These are phyloP conservation scores for Okamejei kenojei DNA, from an alignment of 2,797 vertebrate genomes.

Conservation along the genomic window DNA sequence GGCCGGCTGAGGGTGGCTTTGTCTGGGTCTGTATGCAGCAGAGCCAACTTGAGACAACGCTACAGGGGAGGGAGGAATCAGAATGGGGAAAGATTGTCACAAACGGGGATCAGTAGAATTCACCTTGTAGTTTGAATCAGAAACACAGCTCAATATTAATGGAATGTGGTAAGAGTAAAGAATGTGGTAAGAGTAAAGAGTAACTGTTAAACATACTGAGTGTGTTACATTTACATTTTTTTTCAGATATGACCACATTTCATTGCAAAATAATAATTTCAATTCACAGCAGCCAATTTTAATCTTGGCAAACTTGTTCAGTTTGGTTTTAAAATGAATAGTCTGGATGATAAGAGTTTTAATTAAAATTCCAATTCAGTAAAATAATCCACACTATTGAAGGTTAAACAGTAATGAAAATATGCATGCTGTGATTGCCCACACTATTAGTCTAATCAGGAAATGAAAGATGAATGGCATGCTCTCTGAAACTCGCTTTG, in stretches of 20 bases:
- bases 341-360: not conserved
- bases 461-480: not conserved
- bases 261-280: too few relatives aligned
- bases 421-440: constrained; percentile 15
- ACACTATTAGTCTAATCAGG: not conserved
- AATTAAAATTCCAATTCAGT: not conserved
- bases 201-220: constrained; percentile 29
- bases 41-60: constrained; percentile 97
- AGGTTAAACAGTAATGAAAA: constrained; percentile 11
- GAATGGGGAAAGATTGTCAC: constrained; percentile 51
- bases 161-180: constrained; percentile 24
- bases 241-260: not conserved
- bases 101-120: constrained; percentile 51
- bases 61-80: constrained; percentile 59
- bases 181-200: too few relatives aligned
- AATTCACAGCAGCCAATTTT: not conserved
- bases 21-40: constrained; percentile 88
- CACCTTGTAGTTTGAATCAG: constrained; percentile 48
- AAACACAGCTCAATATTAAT: constrained; percentile 42
- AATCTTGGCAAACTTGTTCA: too few relatives aligned
- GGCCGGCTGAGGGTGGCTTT: constrained; percentile 86
- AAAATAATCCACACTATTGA: constrained; percentile 24
- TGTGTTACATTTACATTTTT: not conserved
- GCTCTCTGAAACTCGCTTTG: not conserved
- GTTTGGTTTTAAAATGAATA: not conserved